Evolutionary conservation across 2,888 invertebrate genomes (phyloP), one percentile per base, ranked within the genome.

Genomic region (Cerastis leucographa): DNA sequence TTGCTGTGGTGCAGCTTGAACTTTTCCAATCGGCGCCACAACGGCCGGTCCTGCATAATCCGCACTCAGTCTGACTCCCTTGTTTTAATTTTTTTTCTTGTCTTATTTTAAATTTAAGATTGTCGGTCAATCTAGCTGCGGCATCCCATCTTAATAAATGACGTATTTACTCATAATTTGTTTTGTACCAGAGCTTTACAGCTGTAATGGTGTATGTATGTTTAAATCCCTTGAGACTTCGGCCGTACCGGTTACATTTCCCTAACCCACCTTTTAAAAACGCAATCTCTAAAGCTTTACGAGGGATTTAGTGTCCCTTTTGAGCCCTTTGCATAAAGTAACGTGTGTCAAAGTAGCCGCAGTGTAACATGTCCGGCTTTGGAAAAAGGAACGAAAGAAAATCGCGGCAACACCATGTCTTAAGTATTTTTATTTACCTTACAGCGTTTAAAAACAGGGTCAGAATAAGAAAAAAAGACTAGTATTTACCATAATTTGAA

Each of bases 241-340:
- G 25, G 44, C 70, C 54, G n/a, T 54, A 75, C 61, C 51, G 75
- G 77, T 65, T 17, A 78, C 76, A 74, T 81, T 71, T 78, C 46
- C 68, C 74, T 74, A 74, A 76, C 72, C 64, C 66, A 81, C 78
- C 84, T 75, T 84, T 81, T 81, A 81, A 84, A 84, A 85, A 84
- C 81, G 42, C 71, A 84, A 84, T 84, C 85, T 85, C 78, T 59
- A 54, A 62, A 81, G 81, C 73, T 81, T 84, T 81, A 69, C 64
- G 35, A 59, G 46, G 74, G 78, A 81, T 78, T 84, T 40, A 8
- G 81, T 49, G 49, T 77, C 75, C 81, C 71, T 78, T 74, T 59
- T 42, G 44, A 68, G 68, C 46, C 68, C 25, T 81, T 71, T 75
- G 66, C 68, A 44, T 69, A 73, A 74, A 76, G 61, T 76, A 81